phyloP scores from a whole-genome alignment of 2,113 vertebrate species.

The Galeopterus variegatus region DNA sequence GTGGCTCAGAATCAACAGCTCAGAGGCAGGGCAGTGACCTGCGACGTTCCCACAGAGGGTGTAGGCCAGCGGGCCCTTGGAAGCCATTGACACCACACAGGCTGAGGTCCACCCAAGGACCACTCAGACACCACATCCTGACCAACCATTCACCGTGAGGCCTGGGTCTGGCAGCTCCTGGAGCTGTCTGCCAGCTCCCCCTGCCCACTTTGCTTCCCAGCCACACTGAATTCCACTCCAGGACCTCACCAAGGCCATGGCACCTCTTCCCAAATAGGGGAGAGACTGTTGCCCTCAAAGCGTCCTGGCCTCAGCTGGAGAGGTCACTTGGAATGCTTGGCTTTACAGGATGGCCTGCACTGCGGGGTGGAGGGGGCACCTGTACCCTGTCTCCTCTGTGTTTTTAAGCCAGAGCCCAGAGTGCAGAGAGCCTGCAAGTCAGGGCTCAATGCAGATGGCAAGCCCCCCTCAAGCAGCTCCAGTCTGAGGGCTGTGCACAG shows the following conservation, averaged over 20 bases:
- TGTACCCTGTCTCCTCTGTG: neutral
- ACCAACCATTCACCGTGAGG: neutral
- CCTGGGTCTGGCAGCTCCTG: too few species aligned
- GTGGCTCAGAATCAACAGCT: neutral
- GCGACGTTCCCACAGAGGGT: too few species aligned
- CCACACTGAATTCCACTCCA: neutral
- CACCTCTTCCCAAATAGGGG: neutral
- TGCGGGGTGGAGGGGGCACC: neutral
- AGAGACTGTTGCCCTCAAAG: neutral
- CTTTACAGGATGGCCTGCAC: neutral
- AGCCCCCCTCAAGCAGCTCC: neutral
- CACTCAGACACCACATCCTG: neutral
- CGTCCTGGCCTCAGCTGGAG: rapidly evolving
- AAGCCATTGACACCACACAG: too few species aligned
- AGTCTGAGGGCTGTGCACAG: neutral
- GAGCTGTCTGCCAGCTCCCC: neutral
- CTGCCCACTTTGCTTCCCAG: neutral
- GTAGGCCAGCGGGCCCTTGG: neutral
- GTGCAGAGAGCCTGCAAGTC: rapidly evolving
- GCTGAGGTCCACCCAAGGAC: neutral
- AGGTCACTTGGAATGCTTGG: neutral
- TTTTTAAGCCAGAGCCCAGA: neutral
- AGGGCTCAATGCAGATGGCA: neutral
- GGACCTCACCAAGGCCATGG: neutral
- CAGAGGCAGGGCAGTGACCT: too few species aligned